Percentiles rank a stretch among this genome's conserved stretches.
Evolutionary conservation across 1,140 invertebrate genomes (phyloP).

Genomic region (Mercenaria mercenaria): DNA sequence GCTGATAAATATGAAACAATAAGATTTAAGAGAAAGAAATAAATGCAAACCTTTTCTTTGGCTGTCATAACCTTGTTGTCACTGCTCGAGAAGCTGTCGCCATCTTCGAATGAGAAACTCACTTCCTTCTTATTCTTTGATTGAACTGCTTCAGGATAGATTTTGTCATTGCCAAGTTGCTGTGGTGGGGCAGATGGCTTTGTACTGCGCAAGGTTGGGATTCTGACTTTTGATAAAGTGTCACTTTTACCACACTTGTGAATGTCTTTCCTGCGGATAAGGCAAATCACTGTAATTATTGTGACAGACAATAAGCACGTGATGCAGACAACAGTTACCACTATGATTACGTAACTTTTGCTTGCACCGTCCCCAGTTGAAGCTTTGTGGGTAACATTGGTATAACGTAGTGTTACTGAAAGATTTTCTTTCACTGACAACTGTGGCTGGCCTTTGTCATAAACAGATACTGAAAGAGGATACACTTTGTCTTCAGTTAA

Average conservation of each 20-base stretch:
- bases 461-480: slow-evolving; percentile 69
- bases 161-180: slow-evolving; percentile 34
- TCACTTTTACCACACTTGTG: slow-evolving; percentile 31
- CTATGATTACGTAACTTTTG: slow-evolving; percentile 77
- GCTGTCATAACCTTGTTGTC: slow-evolving; percentile 5
- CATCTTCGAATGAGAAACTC: slow-evolving; percentile 60
- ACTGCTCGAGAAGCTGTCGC: slow-evolving; percentile 54
- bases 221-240: neutral
- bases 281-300: slow-evolving; percentile 76
- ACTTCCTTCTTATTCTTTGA: slow-evolving; percentile 62
- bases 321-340: slow-evolving; percentile 74
- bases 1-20: too few relatives aligned
- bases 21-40: too few relatives aligned
- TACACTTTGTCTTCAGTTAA: slow-evolving; percentile 62
- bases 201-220: neutral
- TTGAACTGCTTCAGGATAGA: slow-evolving; percentile 28
- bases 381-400: slow-evolving; percentile 25
- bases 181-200: neutral
- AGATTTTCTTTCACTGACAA: slow-evolving; percentile 56
- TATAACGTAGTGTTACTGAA: slow-evolving; percentile 58
- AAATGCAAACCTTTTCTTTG: slow-evolving; percentile 14
- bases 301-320: slow-evolving; percentile 74
- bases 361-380: neutral
- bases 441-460: slow-evolving; percentile 72
- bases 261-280: slow-evolving; percentile 73